These are phyloP conservation scores for Carpatolechia fugitivella DNA, from an alignment of 2,888 invertebrate species.

Conservation along the genomic window DNA sequence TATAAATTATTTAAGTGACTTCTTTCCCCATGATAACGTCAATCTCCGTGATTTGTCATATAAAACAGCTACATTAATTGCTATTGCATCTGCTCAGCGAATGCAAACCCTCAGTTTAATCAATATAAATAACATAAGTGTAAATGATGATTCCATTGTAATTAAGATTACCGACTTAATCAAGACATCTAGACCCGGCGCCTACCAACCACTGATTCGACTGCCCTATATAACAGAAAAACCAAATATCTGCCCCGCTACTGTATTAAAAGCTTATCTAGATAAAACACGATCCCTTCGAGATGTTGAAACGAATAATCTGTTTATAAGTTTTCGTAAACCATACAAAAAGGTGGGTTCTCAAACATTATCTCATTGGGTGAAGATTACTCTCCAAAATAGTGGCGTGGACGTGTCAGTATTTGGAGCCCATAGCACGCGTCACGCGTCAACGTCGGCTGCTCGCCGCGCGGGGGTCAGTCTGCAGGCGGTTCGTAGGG, in stretches of 20 bases:
- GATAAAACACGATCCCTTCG: slow-evolving; percentile 1
- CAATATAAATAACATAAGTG: slow-evolving; percentile 1
- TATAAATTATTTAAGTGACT: slow-evolving; percentile 1
- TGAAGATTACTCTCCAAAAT: neutral
- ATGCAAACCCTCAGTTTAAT: slow-evolving; percentile 5
- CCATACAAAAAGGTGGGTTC: slow-evolving; percentile 2
- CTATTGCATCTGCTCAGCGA: slow-evolving; percentile 11
- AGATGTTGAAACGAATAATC: neutral
- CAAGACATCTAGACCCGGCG: slow-evolving; percentile 12
- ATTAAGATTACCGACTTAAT: slow-evolving; percentile 17
- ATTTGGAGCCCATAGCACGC: slow-evolving; percentile 4
- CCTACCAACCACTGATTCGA: neutral
- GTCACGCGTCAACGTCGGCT: slow-evolving; percentile 3
- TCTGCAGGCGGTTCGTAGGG: slow-evolving; percentile 21
- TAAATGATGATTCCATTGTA: neutral
- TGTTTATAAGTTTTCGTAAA: neutral
- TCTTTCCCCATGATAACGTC: neutral
- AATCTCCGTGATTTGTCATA: neutral
- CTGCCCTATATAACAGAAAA: neutral
- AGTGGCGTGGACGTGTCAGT: slow-evolving; percentile 3
- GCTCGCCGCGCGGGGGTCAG: slow-evolving; percentile 16
- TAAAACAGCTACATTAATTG: slow-evolving; percentile 2
- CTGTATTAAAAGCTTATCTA: slow-evolving; percentile 12
- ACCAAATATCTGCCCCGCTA: slow-evolving; percentile 14
- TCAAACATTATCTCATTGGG: slow-evolving; percentile 6